Percentiles rank a stretch among this genome's conserved stretches.
Evolutionary conservation across 2,888 invertebrate genomes (phyloP).

Genomic region (Drosophila nigricruria): DNA sequence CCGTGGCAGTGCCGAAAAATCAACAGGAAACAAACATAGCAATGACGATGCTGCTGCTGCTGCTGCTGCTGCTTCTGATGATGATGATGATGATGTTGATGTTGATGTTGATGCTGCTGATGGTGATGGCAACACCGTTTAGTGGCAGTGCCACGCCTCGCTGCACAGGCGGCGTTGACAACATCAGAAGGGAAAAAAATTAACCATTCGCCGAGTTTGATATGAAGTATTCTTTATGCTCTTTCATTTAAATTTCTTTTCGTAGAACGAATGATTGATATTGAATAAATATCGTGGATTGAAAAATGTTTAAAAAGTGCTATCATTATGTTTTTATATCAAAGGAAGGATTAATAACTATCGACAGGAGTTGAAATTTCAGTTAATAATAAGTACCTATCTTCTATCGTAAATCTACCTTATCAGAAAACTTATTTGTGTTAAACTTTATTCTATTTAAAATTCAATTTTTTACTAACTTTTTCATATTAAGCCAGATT

Average conservation of each 20-base stretch:
- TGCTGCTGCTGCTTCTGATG: slow-evolving; percentile 37
- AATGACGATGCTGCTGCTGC: slow-evolving; percentile 25
- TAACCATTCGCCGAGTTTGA: background rate
- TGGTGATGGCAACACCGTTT: slow-evolving; percentile 58
- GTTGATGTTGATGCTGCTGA: slow-evolving; percentile 26
- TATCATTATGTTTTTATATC: too few relatives aligned
- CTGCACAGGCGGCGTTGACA: slow-evolving; percentile 70
- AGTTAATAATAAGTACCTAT: too few relatives aligned
- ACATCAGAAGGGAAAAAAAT: slow-evolving; percentile 30
- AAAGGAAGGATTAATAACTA: too few relatives aligned
- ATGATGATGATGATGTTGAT: slow-evolving; percentile 37
- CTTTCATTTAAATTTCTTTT: background rate
- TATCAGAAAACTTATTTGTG: too few relatives aligned
- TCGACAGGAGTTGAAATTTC: too few relatives aligned
- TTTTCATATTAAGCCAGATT: too few relatives aligned
- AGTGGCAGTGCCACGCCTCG: slow-evolving; percentile 67
- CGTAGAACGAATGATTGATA: too few relatives aligned
- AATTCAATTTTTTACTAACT: too few relatives aligned
- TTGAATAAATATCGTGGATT: too few relatives aligned
- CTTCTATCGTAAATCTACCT: too few relatives aligned
- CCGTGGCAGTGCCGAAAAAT: slow-evolving; percentile 74
- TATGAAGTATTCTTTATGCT: background rate
- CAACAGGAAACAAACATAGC: slow-evolving; percentile 79
- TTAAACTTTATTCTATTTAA: too few relatives aligned
- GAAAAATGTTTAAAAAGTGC: too few relatives aligned